Evolutionary conservation across 2,888 invertebrate genomes (phyloP), one percentile per base, ranked within the genome.

Genomic region (Nezara viridula): DNA sequence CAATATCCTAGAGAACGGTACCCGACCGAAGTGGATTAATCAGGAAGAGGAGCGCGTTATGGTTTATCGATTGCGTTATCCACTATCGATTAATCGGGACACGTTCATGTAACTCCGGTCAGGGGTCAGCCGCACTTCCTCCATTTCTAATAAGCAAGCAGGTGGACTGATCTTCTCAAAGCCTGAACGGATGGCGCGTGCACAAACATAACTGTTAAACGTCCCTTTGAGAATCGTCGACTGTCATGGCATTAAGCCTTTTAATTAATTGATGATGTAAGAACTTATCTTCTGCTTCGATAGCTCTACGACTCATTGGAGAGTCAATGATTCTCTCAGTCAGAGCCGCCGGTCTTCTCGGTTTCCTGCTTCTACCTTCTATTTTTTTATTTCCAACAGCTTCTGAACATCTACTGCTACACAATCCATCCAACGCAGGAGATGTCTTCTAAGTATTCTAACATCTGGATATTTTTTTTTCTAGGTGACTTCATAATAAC

Each of bases 61-160:
- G 81, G 81, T 44, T 81, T 81, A 81, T 81, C 81, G 81, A 44
- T 81, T 81, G 44, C 81, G 81, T 81, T 81, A 81, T 81, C 40
- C 81, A 47, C 81, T n/a, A 81, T 81, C 81, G 66, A 81, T 81
- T 81, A 47, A 81, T 47, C 81, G 81, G 44, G 16, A 14, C 44
- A 81, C 16, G 40, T n/a, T 44, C 44, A n/a, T n/a, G 81, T 81
- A 81, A 81, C 14, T 14, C 44, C 32, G 44, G 40, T 81, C 81
- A 37, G 44, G 44, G 81, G 81, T 81, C 81, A 81, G 44, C n/a
- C 44, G 81, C 24, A 81, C 44, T 81, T 81, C 44, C n/a, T 81
- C 44, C 44, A 14, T 44, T 44, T 81, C 81, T 10, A 5, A n/a
- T 0, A 44, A 47, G 81, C 32, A 14, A 81, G 24, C 81, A 81